phyloP scores from a whole-genome alignment of 1,140 invertebrate genomes.

The Hyles vespertilio region DNA sequence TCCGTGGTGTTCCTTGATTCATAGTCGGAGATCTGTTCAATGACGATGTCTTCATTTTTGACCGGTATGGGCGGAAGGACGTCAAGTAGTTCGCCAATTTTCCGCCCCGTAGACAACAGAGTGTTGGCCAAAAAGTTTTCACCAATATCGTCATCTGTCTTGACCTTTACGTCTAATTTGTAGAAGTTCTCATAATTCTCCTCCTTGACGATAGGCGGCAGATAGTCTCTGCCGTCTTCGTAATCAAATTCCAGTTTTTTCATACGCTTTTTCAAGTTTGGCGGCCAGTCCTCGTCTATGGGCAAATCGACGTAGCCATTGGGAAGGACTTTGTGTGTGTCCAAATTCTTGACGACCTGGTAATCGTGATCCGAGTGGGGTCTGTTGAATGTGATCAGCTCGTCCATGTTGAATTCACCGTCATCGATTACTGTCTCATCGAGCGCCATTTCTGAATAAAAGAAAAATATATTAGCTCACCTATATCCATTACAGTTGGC shows the following conservation, averaged over 20 bases:
- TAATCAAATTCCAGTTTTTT: slow-evolving; percentile 67
- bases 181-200: slow-evolving; percentile 58
- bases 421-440: slow-evolving; percentile 69
- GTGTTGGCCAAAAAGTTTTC: slow-evolving; percentile 47
- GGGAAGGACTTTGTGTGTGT: slow-evolving; percentile 36
- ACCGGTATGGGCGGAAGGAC: slow-evolving; percentile 52
- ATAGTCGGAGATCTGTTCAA: slow-evolving; percentile 57
- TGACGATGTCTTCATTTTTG: slow-evolving; percentile 59
- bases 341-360: slow-evolving; percentile 52
- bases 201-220: slow-evolving; percentile 58
- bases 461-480: neutral
- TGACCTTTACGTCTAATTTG: slow-evolving; percentile 35
- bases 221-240: slow-evolving; percentile 58
- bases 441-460: slow-evolving; percentile 46
- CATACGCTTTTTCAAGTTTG: slow-evolving; percentile 60
- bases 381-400: slow-evolving; percentile 65
- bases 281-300: slow-evolving; percentile 70
- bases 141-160: slow-evolving; percentile 27
- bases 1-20: slow-evolving; percentile 52
- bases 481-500: neutral
- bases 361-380: slow-evolving; percentile 71
- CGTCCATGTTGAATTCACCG: slow-evolving; percentile 70
- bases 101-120: slow-evolving; percentile 48
- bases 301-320: slow-evolving; percentile 66
- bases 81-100: slow-evolving; percentile 52